These are phyloP conservation scores for Peromyscus nudipes DNA, from an alignment of 2,797 vertebrate genomes.

Conservation along the genomic window DNA sequence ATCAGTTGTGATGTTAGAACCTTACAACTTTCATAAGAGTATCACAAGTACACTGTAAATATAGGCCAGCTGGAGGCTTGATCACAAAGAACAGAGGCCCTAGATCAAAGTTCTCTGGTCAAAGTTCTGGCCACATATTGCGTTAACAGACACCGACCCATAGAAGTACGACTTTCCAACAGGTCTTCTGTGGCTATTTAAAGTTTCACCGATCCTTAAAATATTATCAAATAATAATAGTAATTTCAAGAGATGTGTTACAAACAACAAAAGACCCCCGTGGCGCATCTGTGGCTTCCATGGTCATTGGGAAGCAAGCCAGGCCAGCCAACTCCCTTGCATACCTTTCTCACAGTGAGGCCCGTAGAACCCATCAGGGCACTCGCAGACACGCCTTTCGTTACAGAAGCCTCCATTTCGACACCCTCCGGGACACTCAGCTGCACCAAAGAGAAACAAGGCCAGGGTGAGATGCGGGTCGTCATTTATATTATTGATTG, in stretches of 20 bases:
- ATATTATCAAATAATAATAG: constrained; percentile 45
- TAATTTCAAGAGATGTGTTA: constrained; percentile 13
- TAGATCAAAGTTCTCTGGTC: not conserved
- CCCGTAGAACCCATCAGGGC: constrained; percentile 94
- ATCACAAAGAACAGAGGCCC: not conserved
- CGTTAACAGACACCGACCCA: constrained; percentile 35
- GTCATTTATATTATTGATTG: not conserved
- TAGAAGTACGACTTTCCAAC: constrained; percentile 10
- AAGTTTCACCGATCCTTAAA: constrained; percentile 40
- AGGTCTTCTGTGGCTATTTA: constrained; percentile 53
- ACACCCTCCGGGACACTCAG: constrained; percentile 94
- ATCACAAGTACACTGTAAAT: not conserved
- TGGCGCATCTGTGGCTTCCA: not conserved
- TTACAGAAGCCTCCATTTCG: constrained; percentile 94
- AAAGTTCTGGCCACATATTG: not conserved
- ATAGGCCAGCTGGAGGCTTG: not conserved
- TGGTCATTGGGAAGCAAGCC: not conserved
- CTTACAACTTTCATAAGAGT: not conserved
- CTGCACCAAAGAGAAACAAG: constrained; percentile 88
- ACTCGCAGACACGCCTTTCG: constrained; percentile 93
- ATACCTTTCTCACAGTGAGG: constrained; percentile 96
- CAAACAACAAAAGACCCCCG: not conserved
- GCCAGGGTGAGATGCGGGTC: not conserved
- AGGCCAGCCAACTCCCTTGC: fast-evolving
- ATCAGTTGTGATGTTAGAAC: not conserved